Base-by-base conservation (phyloP, 2,113 vertebrate species). In the Parus major region DNA sequence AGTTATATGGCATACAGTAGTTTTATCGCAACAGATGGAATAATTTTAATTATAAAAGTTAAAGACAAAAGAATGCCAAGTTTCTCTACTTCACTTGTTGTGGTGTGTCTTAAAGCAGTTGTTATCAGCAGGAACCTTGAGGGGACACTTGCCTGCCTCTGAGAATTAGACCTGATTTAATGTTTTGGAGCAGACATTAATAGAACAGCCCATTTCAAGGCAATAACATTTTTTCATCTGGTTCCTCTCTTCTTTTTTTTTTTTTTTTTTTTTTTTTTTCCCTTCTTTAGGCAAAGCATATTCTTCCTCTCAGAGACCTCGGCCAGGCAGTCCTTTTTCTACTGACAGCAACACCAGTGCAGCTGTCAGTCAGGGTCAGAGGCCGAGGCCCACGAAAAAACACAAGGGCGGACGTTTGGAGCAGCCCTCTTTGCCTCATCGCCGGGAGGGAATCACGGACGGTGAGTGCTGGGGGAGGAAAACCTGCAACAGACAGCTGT, bases 241-340 rank as follows among this genome's bases (percentile, higher is more conserved):
- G 10, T 77, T 93, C 83, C 36, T 84, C 50, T 93, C 87, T n/a
- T 5, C 56, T 35, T 55, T 41, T 87, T 93, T 85, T 53, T 49
- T 33, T 35, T 17, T 12, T 75, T 28, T 18, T 18, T 31, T n/a
- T 8, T 33, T 24, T 39, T 42, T 5, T 16, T 1, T 5, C 39
- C 11, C 5, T 39, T 73, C 24, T 97, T 71, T 95, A 99, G 99
- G 99, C 97, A 99, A 99, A 98, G 98, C 98, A 95, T 98, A 99
- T 95, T 97, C 97, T 75, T 98, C 98, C 57, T 98, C 98, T 97
- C 99, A 99, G 94, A 98, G 99, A 94, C 98, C 98, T 93, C 98
- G 98, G 70, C 99, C 99, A 25, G 98, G 98, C 97, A 99, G 99
- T 95, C 99, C 99, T 21, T 99, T 99, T 98, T 99, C 99, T 96